A percentile compares a stretch with the other conserved stretches of the same genome.
Evolutionary conservation across 1,140 invertebrate genomes (phyloP).

Genomic region (Macrostomum lignano): DNA sequence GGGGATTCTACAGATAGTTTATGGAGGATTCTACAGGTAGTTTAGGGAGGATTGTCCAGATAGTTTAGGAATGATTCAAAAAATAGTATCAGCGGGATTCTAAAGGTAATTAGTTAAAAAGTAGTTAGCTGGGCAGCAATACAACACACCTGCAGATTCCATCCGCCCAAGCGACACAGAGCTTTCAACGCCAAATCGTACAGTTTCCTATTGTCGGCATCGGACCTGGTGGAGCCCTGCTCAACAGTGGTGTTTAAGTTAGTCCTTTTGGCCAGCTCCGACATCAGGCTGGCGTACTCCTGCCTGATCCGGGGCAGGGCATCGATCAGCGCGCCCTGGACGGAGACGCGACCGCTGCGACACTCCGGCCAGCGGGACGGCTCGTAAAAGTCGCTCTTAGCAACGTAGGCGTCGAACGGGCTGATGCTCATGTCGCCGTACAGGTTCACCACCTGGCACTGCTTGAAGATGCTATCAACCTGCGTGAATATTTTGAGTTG

Average conservation of each 20-base stretch:
- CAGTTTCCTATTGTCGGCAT: slow-evolving; percentile 68
- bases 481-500: too few species aligned
- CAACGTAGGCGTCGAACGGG: slow-evolving; percentile 91
- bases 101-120: too few species aligned
- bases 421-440: slow-evolving; percentile 99
- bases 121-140: too few species aligned
- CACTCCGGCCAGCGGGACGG: slow-evolving; percentile 61
- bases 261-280: slow-evolving; percentile 68
- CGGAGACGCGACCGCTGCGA: slow-evolving; percentile 35
- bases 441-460: slow-evolving; percentile 68
- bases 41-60: too few species aligned
- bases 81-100: too few species aligned
- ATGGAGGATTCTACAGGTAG: too few species aligned
- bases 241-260: slow-evolving; percentile 33
- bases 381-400: slow-evolving; percentile 73
- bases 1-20: too few species aligned
- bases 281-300: slow-evolving; percentile 87
- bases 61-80: too few species aligned
- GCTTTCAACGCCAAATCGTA: slow-evolving; percentile 63
- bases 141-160: slow-evolving; percentile 79
- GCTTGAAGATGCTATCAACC: slow-evolving; percentile 89
- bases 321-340: slow-evolving; percentile 22
- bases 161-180: slow-evolving; percentile 66
- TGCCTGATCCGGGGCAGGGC: slow-evolving; percentile 32
- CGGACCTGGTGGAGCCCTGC: slow-evolving; percentile 44